These are phyloP conservation scores for Lumbricus terrestris DNA, from an alignment of 2,888 invertebrate genomes.

Conservation along the genomic window DNA sequence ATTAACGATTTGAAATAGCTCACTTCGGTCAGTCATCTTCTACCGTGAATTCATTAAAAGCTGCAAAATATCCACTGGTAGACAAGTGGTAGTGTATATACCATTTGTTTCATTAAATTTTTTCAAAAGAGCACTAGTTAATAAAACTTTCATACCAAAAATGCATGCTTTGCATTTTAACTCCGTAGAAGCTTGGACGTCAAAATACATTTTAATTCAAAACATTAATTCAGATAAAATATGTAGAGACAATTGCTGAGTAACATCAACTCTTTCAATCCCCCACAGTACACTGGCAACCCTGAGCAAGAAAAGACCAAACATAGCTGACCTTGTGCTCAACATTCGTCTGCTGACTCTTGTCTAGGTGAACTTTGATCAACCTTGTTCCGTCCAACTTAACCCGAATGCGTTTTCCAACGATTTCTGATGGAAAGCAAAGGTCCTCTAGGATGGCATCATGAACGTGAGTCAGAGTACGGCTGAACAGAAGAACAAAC, in stretches of 20 bases:
- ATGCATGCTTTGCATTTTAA: too few species aligned
- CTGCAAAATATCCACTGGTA: not conserved
- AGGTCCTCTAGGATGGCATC: conserved; percentile 95
- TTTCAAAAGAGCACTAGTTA: too few species aligned
- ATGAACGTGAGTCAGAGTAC: conserved; percentile 95
- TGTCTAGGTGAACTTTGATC: conserved; percentile 90
- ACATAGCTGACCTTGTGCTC: conserved; percentile 86
- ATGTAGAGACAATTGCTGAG: too few species aligned
- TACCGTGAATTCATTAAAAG: not conserved
- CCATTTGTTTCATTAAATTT: too few species aligned
- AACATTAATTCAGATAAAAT: too few species aligned
- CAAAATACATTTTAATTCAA: too few species aligned
- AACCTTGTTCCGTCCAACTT: conserved; percentile 93
- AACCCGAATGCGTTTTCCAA: conserved; percentile 93
- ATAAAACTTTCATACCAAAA: too few species aligned
- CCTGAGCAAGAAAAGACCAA: not conserved
- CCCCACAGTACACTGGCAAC: not conserved
- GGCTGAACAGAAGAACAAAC: conserved; percentile 60
- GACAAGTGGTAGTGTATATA: not conserved
- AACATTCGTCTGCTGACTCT: conserved; percentile 96
- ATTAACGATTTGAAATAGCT: not conserved
- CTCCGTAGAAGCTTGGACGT: too few species aligned
- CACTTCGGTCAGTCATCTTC: not conserved
- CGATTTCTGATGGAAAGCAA: conserved; percentile 97
- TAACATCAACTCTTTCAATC: not conserved